phyloP scores from a whole-genome alignment of 2,113 vertebrate species.

The Callorhinus ursinus region DNA sequence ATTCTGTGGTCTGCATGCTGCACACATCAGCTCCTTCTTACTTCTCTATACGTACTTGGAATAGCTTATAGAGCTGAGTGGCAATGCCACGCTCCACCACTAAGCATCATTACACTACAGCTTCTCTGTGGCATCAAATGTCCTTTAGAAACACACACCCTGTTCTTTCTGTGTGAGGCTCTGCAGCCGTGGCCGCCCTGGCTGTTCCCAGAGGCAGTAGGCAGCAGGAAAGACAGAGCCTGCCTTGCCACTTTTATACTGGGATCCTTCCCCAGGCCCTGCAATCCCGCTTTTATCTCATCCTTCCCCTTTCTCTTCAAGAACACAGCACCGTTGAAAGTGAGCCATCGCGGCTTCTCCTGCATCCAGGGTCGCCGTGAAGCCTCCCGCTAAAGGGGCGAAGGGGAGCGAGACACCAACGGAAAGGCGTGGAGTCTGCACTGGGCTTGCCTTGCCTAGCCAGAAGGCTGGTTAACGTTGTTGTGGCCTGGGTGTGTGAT shows the following conservation, averaged over 20 bases:
- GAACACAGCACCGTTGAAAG: not conserved
- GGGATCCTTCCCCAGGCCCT: not conserved
- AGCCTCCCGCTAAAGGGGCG: not conserved
- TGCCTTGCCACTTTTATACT: not conserved
- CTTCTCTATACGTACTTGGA: not conserved
- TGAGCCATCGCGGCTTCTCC: not conserved
- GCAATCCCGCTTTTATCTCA: not conserved
- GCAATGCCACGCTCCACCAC: not conserved
- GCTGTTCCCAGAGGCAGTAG: not conserved
- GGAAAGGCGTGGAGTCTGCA: not conserved
- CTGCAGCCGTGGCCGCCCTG: not conserved
- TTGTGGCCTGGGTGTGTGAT: conserved; percentile 71
- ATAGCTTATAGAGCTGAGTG: conserved; percentile 6
- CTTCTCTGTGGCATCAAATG: not conserved
- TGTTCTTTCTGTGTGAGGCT: not conserved
- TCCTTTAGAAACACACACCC: not conserved
- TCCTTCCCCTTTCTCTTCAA: not conserved
- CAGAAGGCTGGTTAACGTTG: conserved; percentile 61
- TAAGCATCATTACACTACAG: not conserved
- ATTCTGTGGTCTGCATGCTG: not conserved
- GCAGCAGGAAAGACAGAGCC: not conserved
- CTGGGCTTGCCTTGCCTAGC: not conserved
- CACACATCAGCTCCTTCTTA: not conserved
- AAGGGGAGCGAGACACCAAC: not conserved
- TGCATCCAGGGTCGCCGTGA: not conserved